phyloP scores from a whole-genome alignment of 23 tunicate genomes.

The Styela plicata region DNA sequence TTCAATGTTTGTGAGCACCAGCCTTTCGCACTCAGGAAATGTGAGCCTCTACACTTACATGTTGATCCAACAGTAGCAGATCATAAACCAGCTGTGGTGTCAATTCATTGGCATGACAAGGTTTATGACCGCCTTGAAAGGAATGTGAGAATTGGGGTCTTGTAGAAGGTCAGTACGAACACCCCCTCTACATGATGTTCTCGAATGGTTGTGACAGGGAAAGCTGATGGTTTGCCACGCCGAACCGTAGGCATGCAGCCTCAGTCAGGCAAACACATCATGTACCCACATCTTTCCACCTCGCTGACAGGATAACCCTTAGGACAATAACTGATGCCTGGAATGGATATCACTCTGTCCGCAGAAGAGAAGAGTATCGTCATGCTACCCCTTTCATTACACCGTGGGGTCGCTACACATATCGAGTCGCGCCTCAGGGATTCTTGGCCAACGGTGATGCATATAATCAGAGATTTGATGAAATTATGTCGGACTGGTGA shows the following conservation, averaged over 20 bases:
- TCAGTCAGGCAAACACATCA: background rate
- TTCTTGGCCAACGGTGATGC: background rate
- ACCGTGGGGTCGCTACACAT: background rate
- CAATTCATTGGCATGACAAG: background rate
- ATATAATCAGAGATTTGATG: background rate
- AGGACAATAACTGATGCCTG: background rate
- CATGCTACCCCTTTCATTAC: background rate
- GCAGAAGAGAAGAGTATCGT: background rate
- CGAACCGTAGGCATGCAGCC: background rate
- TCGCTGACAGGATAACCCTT: background rate
- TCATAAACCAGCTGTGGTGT: background rate
- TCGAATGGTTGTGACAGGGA: background rate
- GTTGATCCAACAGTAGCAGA: background rate
- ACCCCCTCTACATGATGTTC: background rate
- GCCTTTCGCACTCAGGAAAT: no score
- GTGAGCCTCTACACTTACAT: no score
- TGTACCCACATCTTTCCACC: background rate
- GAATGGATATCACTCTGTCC: background rate
- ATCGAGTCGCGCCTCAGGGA: background rate
- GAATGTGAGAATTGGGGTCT: background rate
- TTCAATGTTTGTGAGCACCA: no score
- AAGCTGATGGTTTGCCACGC: background rate
- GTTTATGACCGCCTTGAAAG: background rate
- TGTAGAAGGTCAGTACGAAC: background rate
- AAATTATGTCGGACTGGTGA: background rate